These are phyloP conservation scores for Anolis carolinensis DNA, from an alignment of 2,113 vertebrate species.

Conservation along the genomic window DNA sequence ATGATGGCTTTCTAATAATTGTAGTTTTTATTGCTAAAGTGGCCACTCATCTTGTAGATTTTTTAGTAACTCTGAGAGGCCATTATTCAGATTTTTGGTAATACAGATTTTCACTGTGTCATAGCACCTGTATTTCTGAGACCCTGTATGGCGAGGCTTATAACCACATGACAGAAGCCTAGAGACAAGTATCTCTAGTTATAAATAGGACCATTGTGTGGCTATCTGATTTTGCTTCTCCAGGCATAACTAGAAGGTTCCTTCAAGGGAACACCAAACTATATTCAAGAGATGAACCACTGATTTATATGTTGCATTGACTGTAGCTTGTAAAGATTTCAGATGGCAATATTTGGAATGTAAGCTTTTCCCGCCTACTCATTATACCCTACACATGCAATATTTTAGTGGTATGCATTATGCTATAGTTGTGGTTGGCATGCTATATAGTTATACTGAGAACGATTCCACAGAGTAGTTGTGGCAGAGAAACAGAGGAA, in stretches of 20 bases:
- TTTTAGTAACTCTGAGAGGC: not conserved
- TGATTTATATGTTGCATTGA: not conserved
- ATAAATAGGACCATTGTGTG: not conserved
- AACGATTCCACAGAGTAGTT: not conserved
- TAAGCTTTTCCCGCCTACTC: not conserved
- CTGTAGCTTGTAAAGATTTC: constrained; percentile 6
- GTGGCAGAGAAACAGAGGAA: not conserved
- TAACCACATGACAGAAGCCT: not conserved
- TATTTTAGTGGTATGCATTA: no score
- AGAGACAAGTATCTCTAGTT: no score
- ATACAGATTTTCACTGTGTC: not conserved
- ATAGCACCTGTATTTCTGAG: not conserved
- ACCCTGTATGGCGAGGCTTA: no score
- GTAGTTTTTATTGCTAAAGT: not conserved
- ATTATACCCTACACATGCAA: not conserved
- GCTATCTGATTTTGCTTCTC: not conserved
- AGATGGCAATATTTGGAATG: not conserved
- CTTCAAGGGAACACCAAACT: not conserved
- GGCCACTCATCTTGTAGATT: not conserved
- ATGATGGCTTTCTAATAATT: not conserved
- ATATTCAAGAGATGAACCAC: not conserved
- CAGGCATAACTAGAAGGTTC: not conserved
- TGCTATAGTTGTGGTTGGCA: not conserved
- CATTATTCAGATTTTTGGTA: not conserved
- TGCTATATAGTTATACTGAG: not conserved